These are phyloP conservation scores for Ceratoteleas bidentatus DNA, from an alignment of 1,140 invertebrate genomes.

Conservation along the genomic window DNA sequence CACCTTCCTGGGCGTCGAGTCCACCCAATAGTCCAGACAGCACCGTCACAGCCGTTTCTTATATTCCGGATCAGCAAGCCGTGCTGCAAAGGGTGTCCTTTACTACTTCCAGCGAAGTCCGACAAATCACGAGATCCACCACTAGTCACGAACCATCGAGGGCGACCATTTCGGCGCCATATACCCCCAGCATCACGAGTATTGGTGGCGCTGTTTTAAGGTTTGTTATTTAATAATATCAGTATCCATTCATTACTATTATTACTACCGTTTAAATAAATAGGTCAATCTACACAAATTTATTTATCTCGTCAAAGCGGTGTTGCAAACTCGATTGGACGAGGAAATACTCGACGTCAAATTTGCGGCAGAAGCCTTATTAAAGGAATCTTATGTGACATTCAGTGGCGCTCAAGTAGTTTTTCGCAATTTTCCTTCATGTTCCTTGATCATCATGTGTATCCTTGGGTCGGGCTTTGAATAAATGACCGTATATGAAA, in stretches of 20 bases:
- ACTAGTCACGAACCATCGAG: conserved; percentile 74
- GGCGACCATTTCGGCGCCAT: conserved; percentile 69
- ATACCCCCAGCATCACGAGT: conserved; percentile 84
- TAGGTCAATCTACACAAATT: background rate
- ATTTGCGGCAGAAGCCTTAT: background rate
- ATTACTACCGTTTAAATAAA: background rate
- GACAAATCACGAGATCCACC: conserved; percentile 80
- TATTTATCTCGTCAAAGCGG: background rate
- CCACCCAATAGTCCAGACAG: conserved; percentile 84
- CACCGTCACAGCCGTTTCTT: conserved; percentile 81
- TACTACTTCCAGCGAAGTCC: conserved; percentile 82
- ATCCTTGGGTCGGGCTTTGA: background rate
- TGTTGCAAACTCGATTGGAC: too few species aligned
- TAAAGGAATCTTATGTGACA: background rate
- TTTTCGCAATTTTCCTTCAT: background rate
- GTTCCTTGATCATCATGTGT: background rate
- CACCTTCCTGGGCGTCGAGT: conserved; percentile 84
- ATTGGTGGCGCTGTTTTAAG: conserved; percentile 85
- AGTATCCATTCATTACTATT: background rate
- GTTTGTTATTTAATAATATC: conserved; percentile 59
- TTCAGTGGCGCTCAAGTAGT: background rate
- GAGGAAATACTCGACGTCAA: background rate
- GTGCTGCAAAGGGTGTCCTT: conserved; percentile 84
- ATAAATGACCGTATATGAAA: conserved; percentile 18
- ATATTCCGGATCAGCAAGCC: conserved; percentile 81